phyloP scores from a whole-genome alignment of 2,888 invertebrate species.

The Volucella inanis region DNA sequence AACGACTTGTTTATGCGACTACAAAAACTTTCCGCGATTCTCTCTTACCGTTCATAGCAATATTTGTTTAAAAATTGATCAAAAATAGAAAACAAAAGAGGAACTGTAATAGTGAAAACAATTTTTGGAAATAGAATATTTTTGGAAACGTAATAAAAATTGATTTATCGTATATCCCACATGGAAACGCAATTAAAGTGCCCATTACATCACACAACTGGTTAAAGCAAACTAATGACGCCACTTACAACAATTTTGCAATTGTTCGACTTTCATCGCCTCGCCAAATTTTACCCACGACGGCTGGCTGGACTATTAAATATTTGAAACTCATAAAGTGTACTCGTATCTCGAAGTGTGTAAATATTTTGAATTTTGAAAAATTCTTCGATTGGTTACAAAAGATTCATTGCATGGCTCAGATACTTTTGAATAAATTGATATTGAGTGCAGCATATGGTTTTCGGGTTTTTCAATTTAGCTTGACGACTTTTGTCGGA shows the following conservation, averaged over 20 bases:
- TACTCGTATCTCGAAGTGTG: conserved; percentile 24
- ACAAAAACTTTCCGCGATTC: too few relatives aligned
- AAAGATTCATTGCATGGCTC: conserved; percentile 12
- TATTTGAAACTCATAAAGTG: conserved; percentile 33
- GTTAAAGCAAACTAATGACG: conserved; percentile 20
- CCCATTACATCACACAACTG: conserved; percentile 38
- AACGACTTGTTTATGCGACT: too few relatives aligned
- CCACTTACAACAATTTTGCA: conserved; percentile 1
- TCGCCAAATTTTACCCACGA: conserved; percentile 32
- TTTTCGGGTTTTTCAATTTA: too few relatives aligned
- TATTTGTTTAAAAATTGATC: not conserved
- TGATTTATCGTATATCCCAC: conserved; percentile 26
- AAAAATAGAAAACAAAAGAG: conserved; percentile 14
- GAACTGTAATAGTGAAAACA: not conserved
- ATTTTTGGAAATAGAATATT: conserved; percentile 4
- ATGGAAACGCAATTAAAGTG: conserved; percentile 30
- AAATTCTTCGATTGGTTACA: conserved; percentile 33
- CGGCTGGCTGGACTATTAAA: too few relatives aligned
- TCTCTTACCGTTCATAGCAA: too few relatives aligned
- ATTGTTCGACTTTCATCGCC: conserved; percentile 49
- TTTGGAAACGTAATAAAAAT: conserved; percentile 1
- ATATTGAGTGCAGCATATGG: conserved; percentile 38
- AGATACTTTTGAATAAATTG: conserved; percentile 3
- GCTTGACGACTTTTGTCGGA: too few relatives aligned
- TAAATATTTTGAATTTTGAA: conserved; percentile 55